Evolutionary conservation across 2,888 invertebrate species (phyloP).

Genomic region (Anoplius nigerrimus): DNA sequence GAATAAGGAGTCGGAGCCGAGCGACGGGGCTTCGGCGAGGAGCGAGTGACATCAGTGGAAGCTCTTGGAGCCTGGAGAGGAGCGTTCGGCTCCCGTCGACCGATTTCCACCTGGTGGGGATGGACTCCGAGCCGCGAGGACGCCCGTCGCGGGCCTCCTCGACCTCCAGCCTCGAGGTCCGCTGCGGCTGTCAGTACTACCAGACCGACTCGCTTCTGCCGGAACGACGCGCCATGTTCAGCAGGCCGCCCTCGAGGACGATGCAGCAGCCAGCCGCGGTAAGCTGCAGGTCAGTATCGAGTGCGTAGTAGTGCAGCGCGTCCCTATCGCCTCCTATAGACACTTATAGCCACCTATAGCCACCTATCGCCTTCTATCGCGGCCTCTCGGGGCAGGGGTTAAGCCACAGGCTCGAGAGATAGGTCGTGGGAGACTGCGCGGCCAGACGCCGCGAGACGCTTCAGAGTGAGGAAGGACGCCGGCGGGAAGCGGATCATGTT

Average conservation of each 20-base stretch:
- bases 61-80: conserved; percentile 77
- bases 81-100: conserved; percentile 79
- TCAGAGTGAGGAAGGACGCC: too few species aligned
- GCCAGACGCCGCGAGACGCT: too few species aligned
- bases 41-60: conserved; percentile 42
- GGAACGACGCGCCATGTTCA: conserved; percentile 83
- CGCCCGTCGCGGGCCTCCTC: conserved; percentile 82
- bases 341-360: too few species aligned
- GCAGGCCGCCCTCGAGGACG: conserved; percentile 81
- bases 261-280: conserved; percentile 70
- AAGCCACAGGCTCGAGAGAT: too few species aligned
- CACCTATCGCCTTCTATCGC: too few species aligned
- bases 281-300: conserved; percentile 64
- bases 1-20: neutral
- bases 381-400: too few species aligned
- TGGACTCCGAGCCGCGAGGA: conserved; percentile 83
- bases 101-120: conserved; percentile 78
- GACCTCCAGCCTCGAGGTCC: conserved; percentile 81
- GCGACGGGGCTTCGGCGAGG: conserved; percentile 6
- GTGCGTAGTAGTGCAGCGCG: too few species aligned
- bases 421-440: too few species aligned
- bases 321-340: too few species aligned
- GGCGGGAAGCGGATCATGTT: too few species aligned
- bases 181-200: conserved; percentile 91
- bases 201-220: conserved; percentile 88